Evolutionary conservation across 1,140 invertebrate genomes (phyloP).

Genomic region (Drosophila biarmipes): DNA sequence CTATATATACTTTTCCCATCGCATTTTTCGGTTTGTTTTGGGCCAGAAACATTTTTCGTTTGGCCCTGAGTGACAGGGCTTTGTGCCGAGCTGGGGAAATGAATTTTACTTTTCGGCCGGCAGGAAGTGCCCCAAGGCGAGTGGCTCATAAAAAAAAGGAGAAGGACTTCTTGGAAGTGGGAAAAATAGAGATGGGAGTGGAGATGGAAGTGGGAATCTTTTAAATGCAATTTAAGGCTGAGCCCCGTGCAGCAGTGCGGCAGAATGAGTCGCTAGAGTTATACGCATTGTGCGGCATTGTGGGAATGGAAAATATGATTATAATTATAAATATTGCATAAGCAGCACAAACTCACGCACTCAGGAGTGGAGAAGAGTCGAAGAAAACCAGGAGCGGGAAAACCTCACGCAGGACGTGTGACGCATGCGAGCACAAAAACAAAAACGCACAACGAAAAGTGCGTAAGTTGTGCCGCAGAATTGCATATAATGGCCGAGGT

Average conservation of each 20-base stretch:
- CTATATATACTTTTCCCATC: background rate
- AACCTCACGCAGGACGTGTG: slow-evolving; percentile 52
- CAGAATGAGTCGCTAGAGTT: slow-evolving; percentile 48
- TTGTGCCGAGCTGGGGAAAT: slow-evolving; percentile 74
- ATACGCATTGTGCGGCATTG: slow-evolving; percentile 41
- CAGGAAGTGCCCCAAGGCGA: slow-evolving; percentile 67
- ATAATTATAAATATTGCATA: slow-evolving; percentile 68
- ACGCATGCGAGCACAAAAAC: slow-evolving; percentile 71
- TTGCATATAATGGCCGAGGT: slow-evolving; percentile 53
- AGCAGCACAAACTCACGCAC: slow-evolving; percentile 47
- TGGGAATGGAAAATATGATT: slow-evolving; percentile 59
- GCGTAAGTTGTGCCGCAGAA: slow-evolving; percentile 65
- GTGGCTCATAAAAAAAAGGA: slow-evolving; percentile 19
- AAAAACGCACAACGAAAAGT: slow-evolving; percentile 69
- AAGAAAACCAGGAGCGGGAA: background rate
- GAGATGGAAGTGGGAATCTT: slow-evolving; percentile 27
- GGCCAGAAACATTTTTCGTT: slow-evolving; percentile 56
- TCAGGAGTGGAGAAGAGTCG: background rate
- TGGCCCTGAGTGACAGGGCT: slow-evolving; percentile 67
- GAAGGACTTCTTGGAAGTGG: slow-evolving; percentile 7
- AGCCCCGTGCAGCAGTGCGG: slow-evolving; percentile 42
- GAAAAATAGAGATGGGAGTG: background rate
- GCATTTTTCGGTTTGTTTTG: slow-evolving; percentile 54
- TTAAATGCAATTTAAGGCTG: slow-evolving; percentile 63
- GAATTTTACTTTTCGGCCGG: slow-evolving; percentile 73